Evolutionary conservation across 2,888 invertebrate species (phyloP).

Genomic region (Cosmorhoe ocellata): DNA sequence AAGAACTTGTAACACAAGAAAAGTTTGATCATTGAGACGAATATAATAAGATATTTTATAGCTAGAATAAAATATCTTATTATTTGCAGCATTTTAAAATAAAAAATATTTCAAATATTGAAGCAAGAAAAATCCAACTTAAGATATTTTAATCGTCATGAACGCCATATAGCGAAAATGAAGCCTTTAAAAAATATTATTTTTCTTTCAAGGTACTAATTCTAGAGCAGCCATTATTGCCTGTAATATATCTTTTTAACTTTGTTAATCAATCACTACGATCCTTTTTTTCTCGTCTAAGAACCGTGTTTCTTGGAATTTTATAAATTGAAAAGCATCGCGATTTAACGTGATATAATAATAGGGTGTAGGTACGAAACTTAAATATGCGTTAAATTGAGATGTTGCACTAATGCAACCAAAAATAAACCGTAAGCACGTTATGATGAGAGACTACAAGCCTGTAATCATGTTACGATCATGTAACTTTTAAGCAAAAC

Average conservation of each 20-base stretch:
- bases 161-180: neutral
- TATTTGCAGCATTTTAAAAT: no score
- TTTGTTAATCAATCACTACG: conserved; percentile 47
- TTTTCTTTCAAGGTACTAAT: conserved; percentile 3
- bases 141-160: no score
- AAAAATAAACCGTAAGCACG: conserved; percentile 9
- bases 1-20: no score
- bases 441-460: neutral
- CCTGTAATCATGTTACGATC: neutral
- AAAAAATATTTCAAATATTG: no score
- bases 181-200: conserved; percentile 12
- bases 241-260: conserved; percentile 35
- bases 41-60: no score
- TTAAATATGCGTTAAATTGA: conserved; percentile 58
- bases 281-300: conserved; percentile 46
- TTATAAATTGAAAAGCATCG: conserved; percentile 56
- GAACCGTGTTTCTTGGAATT: conserved; percentile 51
- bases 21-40: no score
- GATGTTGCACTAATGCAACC: conserved; percentile 38
- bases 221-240: conserved; percentile 23
- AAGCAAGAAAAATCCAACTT: no score
- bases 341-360: conserved; percentile 50
- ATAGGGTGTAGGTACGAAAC: conserved; percentile 47
- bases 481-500: no score
- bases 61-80: no score